Conservation (phyloP, 2,888 invertebrate genomes). For the Tortricodes alternella region DNA sequence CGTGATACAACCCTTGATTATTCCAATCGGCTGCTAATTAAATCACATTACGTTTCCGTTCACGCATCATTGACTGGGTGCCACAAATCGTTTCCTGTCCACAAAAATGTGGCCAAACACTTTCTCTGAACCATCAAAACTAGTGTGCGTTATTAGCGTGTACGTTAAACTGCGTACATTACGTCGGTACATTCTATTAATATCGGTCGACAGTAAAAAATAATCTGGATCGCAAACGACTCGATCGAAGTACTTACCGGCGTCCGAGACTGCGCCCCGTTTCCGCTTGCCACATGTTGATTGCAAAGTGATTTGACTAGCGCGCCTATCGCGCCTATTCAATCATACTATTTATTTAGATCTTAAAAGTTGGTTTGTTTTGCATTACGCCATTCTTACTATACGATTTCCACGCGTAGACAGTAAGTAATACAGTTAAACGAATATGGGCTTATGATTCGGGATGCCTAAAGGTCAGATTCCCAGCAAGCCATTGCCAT, state of each 20-base stretch:
- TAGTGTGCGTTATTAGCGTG: slow-evolving; percentile 7
- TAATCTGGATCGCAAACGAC: slow-evolving; percentile 46
- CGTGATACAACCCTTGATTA: slow-evolving; percentile 6
- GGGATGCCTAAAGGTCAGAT: background rate
- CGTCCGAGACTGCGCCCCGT: slow-evolving; percentile 36
- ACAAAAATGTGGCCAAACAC: slow-evolving; percentile 27
- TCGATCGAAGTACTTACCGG: slow-evolving; percentile 29
- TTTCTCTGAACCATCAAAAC: slow-evolving; percentile 27
- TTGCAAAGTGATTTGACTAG: slow-evolving; percentile 41
- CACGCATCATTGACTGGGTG: slow-evolving; percentile 23
- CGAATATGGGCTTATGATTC: background rate
- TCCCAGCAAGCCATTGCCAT: background rate
- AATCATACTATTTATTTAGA: slow-evolving; percentile 25
- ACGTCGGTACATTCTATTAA: slow-evolving; percentile 52
- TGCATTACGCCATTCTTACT: background rate
- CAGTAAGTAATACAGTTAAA: background rate
- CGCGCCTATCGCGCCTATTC: slow-evolving; percentile 35
- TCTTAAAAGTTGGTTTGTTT: slow-evolving; percentile 3
- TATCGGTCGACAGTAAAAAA: slow-evolving; percentile 48
- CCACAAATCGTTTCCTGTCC: slow-evolving; percentile 18
- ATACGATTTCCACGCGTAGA: background rate
- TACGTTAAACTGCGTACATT: slow-evolving; percentile 40
- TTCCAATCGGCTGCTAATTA: slow-evolving; percentile 16
- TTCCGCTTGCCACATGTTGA: slow-evolving; percentile 44
- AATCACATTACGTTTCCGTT: slow-evolving; percentile 28